Conservation (phyloP, 2,888 invertebrate species). For the Ametastegia equiseti region DNA sequence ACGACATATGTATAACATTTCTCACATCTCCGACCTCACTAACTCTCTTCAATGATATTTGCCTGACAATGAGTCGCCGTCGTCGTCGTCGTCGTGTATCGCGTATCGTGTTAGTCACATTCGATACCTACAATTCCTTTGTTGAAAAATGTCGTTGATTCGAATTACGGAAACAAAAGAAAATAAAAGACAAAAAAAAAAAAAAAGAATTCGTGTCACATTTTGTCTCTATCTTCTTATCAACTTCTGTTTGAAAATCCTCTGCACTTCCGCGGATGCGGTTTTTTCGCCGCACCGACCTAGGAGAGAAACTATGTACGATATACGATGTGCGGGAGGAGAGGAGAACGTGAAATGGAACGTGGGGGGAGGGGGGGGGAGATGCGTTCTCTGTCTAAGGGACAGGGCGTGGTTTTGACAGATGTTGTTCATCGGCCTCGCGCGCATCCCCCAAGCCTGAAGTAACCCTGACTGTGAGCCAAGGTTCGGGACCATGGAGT, state of each 20-base stretch:
- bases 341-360: too few species aligned
- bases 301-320: neutral
- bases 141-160: neutral
- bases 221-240: neutral
- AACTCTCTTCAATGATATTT: neutral
- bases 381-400: conserved; percentile 2
- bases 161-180: neutral
- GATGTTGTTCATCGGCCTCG: conserved; percentile 57
- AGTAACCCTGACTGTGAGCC: conserved; percentile 13
- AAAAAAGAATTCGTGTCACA: neutral
- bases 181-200: neutral
- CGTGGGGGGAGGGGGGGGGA: too few species aligned
- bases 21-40: neutral
- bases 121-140: conserved; percentile 13
- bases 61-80: conserved; percentile 13
- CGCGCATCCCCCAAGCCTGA: conserved; percentile 49
- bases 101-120: neutral
- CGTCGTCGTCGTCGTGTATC: too few species aligned
- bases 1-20: neutral
- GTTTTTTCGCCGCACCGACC: conserved; percentile 1
- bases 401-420: conserved; percentile 66
- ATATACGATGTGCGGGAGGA: neutral
- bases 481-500: neutral
- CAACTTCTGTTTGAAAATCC: neutral
- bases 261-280: neutral